These are phyloP conservation scores for Halcyon chelicuti DNA, from an alignment of 2,797 vertebrate species.

Conservation along the genomic window DNA sequence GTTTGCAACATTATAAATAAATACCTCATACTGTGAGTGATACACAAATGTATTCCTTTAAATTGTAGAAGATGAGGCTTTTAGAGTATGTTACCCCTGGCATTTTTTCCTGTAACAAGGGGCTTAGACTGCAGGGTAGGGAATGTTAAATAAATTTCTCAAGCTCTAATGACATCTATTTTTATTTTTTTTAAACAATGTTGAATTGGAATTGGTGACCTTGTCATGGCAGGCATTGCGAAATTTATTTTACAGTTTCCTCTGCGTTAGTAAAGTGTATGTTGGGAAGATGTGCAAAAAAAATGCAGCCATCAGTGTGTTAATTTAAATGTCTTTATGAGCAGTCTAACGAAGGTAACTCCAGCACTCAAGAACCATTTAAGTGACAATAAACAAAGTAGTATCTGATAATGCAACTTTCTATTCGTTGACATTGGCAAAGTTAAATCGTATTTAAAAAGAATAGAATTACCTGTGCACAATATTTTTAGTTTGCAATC, in stretches of 20 bases:
- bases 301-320: neutral
- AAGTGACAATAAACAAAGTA: neutral
- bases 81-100: conserved; percentile 31
- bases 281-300: neutral
- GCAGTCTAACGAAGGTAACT: neutral
- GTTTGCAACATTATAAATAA: conserved; percentile 60
- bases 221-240: neutral
- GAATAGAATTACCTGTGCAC: conserved; percentile 15
- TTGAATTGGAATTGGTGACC: conserved; percentile 26
- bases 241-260: neutral
- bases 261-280: neutral
- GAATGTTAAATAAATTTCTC: conserved; percentile 48
- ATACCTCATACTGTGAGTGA: conserved; percentile 35
- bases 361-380: neutral
- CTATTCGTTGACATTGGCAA: neutral
- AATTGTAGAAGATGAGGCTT: conserved; percentile 55
- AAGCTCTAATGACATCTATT: conserved; percentile 13
- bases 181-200: neutral
- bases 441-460: neutral
- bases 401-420: neutral
- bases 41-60: conserved; percentile 56
- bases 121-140: neutral
- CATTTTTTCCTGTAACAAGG: conserved; percentile 29
- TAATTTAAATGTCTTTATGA: conserved; percentile 6
- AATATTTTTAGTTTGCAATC: conserved; percentile 49